phyloP scores from a whole-genome alignment of 2,113 vertebrate genomes.

The Bothrops jararaca region DNA sequence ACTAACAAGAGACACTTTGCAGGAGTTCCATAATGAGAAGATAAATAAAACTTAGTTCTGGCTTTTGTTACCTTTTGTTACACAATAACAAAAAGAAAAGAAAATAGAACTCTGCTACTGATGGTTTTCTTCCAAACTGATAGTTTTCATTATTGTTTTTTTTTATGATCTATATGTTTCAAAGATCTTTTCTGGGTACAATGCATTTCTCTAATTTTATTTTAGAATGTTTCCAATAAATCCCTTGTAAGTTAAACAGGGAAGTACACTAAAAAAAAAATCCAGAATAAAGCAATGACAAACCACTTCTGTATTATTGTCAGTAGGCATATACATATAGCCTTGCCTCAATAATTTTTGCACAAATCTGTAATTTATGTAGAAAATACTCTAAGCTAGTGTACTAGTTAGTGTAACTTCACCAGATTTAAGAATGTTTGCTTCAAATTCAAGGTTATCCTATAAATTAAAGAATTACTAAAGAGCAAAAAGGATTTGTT shows the following conservation, averaged over 20 bases:
- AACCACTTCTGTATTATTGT: not conserved
- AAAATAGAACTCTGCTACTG: not conserved
- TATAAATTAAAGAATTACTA: no score
- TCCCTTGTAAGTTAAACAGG: not conserved
- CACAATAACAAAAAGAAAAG: not conserved
- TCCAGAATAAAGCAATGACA: not conserved
- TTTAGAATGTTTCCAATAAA: not conserved
- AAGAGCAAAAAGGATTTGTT: no score
- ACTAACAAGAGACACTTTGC: not conserved
- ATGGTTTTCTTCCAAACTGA: not conserved
- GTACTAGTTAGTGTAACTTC: no score
- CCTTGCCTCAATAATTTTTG: not conserved
- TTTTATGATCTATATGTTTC: not conserved
- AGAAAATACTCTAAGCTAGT: no score
- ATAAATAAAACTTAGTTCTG: not conserved
- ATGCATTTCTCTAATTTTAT: not conserved
- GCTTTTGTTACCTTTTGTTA: not conserved
- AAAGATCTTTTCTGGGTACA: not conserved
- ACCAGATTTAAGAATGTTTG: no score
- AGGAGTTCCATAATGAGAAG: not conserved
- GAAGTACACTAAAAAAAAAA: not conserved
- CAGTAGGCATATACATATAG: not conserved
- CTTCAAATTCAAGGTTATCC: no score
- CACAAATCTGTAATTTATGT: not conserved
- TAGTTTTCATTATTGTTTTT: not conserved